Percentiles rank a stretch among this genome's conserved stretches.
phyloP scores from a whole-genome alignment of 2,888 invertebrate species.

The Malacosoma neustria region DNA sequence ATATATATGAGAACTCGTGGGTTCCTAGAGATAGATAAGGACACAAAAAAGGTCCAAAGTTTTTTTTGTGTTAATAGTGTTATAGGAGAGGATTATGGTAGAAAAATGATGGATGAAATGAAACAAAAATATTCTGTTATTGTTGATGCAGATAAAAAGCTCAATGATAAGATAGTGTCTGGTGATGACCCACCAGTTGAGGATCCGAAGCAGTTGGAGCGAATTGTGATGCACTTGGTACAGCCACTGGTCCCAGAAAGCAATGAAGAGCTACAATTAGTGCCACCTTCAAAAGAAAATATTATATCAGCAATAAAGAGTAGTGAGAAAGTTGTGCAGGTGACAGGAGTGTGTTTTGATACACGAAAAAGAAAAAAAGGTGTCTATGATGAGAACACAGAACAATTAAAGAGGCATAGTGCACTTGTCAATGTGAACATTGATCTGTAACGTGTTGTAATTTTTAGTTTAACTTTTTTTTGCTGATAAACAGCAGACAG shows the following conservation, averaged over 20 bases:
- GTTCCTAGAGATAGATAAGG: slow-evolving; percentile 86
- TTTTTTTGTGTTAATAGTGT: slow-evolving; percentile 91
- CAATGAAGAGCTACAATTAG: slow-evolving; percentile 50
- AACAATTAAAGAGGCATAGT: slow-evolving; percentile 47
- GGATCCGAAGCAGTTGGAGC: slow-evolving; percentile 81
- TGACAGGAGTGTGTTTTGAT: slow-evolving; percentile 58
- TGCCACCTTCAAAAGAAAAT: slow-evolving; percentile 62
- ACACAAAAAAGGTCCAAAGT: slow-evolving; percentile 85
- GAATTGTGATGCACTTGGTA: slow-evolving; percentile 80
- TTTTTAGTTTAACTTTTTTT: slow-evolving; percentile 23
- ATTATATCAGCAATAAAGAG: slow-evolving; percentile 63
- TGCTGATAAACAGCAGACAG: no score
- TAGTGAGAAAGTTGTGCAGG: slow-evolving; percentile 61
- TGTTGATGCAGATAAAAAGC: slow-evolving; percentile 66
- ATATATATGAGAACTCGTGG: slow-evolving; percentile 90
- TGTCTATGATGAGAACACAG: slow-evolving; percentile 34
- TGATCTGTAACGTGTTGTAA: slow-evolving; percentile 20
- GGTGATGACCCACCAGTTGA: slow-evolving; percentile 74
- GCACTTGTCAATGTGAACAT: slow-evolving; percentile 21
- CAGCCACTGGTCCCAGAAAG: slow-evolving; percentile 47
- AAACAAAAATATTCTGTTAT: slow-evolving; percentile 85
- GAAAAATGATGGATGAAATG: slow-evolving; percentile 84
- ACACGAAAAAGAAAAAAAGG: slow-evolving; percentile 54
- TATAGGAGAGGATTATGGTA: slow-evolving; percentile 84
- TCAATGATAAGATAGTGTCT: slow-evolving; percentile 23